These are phyloP conservation scores for Pseudopipra pipra DNA, from an alignment of 2,113 vertebrate species.

Conservation along the genomic window DNA sequence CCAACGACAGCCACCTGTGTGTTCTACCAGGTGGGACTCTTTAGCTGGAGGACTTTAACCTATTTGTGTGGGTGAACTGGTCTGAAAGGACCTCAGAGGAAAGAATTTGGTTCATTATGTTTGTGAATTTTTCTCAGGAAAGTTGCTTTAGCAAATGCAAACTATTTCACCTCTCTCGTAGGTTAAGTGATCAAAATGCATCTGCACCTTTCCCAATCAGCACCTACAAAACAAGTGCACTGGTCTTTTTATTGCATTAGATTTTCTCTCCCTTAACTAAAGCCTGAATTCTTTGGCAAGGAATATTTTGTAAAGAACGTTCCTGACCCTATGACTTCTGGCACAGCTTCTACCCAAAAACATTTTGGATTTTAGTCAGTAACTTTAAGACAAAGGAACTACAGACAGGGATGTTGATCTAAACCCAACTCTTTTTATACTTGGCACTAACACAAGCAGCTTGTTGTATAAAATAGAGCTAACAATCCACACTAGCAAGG, in stretches of 20 bases:
- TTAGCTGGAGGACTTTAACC: background rate
- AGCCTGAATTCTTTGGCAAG: background rate
- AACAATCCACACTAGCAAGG: background rate
- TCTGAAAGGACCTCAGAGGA: background rate
- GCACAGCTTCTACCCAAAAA: background rate
- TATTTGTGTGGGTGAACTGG: background rate
- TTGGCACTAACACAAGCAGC: constrained; percentile 2
- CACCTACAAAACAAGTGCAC: background rate
- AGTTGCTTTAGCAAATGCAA: background rate
- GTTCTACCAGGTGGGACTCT: background rate
- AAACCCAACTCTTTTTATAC: background rate
- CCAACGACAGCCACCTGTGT: background rate
- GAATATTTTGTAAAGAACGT: background rate
- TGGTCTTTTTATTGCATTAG: background rate
- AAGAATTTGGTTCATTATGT: accelerated
- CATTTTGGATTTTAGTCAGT: background rate
- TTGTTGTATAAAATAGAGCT: constrained; percentile 7
- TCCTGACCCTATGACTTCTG: background rate
- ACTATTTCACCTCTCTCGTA: background rate
- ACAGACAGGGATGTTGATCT: background rate
- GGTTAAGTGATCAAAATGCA: background rate
- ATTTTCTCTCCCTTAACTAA: background rate
- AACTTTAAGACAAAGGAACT: constrained; percentile 19
- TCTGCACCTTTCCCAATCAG: background rate
- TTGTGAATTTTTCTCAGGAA: background rate